These are phyloP conservation scores for Drosophila anomalata DNA, from an alignment of 2,888 invertebrate genomes.

Conservation along the genomic window DNA sequence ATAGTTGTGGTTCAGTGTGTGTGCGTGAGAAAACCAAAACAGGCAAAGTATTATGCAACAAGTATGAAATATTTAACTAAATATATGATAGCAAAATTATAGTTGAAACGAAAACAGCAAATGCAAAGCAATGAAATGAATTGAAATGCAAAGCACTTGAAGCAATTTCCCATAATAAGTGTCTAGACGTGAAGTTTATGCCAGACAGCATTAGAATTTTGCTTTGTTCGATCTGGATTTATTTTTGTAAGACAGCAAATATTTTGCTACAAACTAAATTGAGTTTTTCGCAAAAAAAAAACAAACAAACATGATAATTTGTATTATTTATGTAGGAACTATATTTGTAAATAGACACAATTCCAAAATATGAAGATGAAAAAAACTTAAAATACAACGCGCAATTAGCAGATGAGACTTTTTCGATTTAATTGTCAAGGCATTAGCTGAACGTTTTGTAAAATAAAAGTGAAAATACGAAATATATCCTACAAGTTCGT, in stretches of 20 bases:
- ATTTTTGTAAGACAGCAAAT: slow-evolving; percentile 30
- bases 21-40: slow-evolving; percentile 41
- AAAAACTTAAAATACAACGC: slow-evolving; percentile 57
- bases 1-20: slow-evolving; percentile 34
- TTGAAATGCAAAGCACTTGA: slow-evolving; percentile 28
- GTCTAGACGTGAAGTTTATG: slow-evolving; percentile 13
- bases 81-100: slow-evolving; percentile 53
- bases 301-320: slow-evolving; percentile 35
- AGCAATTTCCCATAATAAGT: slow-evolving; percentile 34
- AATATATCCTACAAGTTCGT: slow-evolving; percentile 9
- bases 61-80: slow-evolving; percentile 53
- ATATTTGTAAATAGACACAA: slow-evolving; percentile 52
- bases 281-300: slow-evolving; percentile 47
- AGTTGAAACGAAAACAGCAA: slow-evolving; percentile 54
- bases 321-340: slow-evolving; percentile 67
- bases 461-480: slow-evolving; percentile 60
- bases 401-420: slow-evolving; percentile 74
- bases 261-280: slow-evolving; percentile 58
- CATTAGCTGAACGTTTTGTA: slow-evolving; percentile 58
- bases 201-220: slow-evolving; percentile 12
- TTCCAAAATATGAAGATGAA: slow-evolving; percentile 59
- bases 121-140: slow-evolving; percentile 46
- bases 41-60: slow-evolving; percentile 71
- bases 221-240: slow-evolving; percentile 21
- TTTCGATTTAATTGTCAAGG: slow-evolving; percentile 63